Evolutionary conservation across 1,140 invertebrate species (phyloP), one percentile per base, ranked within the genome.

Genomic region (Lepidostoma basale): DNA sequence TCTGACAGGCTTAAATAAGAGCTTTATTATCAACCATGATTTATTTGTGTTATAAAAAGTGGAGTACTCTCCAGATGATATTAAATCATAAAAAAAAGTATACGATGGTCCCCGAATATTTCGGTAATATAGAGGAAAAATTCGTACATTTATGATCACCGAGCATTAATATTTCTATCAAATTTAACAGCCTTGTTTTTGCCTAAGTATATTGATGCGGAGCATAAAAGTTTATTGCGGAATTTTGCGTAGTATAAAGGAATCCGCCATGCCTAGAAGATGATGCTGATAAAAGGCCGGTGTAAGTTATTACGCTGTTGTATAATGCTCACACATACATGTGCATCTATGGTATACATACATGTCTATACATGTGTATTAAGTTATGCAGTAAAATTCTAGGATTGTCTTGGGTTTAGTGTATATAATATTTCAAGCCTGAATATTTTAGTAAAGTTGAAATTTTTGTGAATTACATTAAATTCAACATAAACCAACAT

Each of bases 11-110:
- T 42, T 42, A 60, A 60, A 60, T 42, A 16, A 60, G 39, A 16
- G 16, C 42, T 60, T 60, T 60, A 60, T 18, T 40, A 60, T 22
- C 6, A 14, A 14, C 25, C n/a, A 26, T 60, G 56, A 60, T 60
- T 60, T 42, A 60, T 60, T 40, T 42, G 18, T 44, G 56, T 60
- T 60, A 42, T 60, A 60, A 60, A 56, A 60, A 25, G 56, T 16
- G n/a, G 20, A 60, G 20, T 40, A 60, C 10, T 14, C 56, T 60
- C 39, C 56, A 25, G 33, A n/a, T 60, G 36, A 60, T 60, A 60
- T 60, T 42, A 60, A 40, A 60, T 60, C 56, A 42, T 60, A 60
- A 60, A 60, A n/a, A n/a, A 56, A 40, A 30, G 22, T 60, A 60
- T 42, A 60, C 56, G 39, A 23, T 26, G 56, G 52, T 36, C 18